Evolutionary conservation across 2,113 vertebrate genomes (phyloP).

Genomic region (Leiothrix lutea): DNA sequence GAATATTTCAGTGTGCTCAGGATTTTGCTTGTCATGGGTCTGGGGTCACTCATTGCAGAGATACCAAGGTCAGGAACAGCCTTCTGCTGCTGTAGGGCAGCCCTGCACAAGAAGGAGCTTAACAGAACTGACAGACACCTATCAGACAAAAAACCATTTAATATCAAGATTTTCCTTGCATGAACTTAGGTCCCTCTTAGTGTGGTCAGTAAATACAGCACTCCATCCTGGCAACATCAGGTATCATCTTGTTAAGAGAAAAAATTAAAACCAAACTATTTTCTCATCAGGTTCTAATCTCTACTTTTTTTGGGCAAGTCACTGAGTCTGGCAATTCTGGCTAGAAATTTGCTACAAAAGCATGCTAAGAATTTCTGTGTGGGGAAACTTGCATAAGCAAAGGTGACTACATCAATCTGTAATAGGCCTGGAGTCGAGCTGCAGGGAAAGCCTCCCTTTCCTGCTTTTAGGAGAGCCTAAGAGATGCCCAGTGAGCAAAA

Average conservation of each 20-base stretch:
- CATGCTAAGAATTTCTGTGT: fast-evolving
- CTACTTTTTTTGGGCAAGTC: background rate
- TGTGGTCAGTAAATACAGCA: background rate
- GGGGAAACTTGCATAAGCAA: background rate
- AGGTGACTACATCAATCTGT: background rate
- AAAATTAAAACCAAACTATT: background rate
- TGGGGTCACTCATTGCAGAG: background rate
- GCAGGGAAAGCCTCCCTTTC: background rate
- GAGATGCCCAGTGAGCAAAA: background rate
- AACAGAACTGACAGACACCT: background rate
- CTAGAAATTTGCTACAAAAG: background rate
- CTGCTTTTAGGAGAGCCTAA: background rate
- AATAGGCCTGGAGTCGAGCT: background rate
- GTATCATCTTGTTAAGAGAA: background rate
- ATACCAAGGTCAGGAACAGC: background rate
- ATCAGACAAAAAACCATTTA: background rate
- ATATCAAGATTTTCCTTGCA: background rate
- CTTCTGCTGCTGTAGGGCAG: background rate
- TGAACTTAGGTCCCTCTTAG: background rate
- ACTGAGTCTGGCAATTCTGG: background rate
- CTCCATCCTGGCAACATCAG: background rate
- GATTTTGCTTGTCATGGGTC: background rate
- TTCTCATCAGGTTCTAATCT: background rate
- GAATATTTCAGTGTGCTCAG: background rate
- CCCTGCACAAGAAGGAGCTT: background rate